Evolutionary conservation across 2,888 invertebrate genomes (phyloP).

Genomic region (Phanerotoma sp.): DNA sequence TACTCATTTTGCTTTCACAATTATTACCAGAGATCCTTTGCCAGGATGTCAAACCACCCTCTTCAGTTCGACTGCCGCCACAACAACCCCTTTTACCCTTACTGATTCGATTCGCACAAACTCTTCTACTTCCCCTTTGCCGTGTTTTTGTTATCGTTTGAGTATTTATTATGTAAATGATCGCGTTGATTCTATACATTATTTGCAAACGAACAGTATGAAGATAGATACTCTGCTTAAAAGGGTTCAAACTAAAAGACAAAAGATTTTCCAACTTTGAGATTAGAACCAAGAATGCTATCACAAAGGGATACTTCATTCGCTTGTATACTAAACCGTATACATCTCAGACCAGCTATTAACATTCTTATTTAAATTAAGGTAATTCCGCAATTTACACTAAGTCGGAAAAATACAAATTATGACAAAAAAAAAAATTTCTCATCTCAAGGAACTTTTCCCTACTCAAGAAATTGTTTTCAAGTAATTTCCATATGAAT

Average conservation of each 20-base stretch:
- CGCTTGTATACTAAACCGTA: too few species aligned
- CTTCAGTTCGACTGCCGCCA: slow-evolving; percentile 21
- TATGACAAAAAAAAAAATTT: too few species aligned
- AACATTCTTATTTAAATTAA: slow-evolving; percentile 34
- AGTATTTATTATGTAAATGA: slow-evolving; percentile 56
- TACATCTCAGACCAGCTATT: slow-evolving; percentile 21
- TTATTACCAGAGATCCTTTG: slow-evolving; percentile 30
- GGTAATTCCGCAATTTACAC: slow-evolving; percentile 10
- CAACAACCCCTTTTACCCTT: slow-evolving; percentile 21
- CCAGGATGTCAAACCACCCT: slow-evolving; percentile 19
- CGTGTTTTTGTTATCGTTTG: slow-evolving; percentile 53
- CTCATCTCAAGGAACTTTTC: too few species aligned
- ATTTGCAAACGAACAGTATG: slow-evolving; percentile 39
- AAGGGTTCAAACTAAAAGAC: slow-evolving; percentile 12
- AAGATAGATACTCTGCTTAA: slow-evolving; percentile 7
- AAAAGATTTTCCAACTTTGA: slow-evolving; percentile 46
- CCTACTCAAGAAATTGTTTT: too few species aligned
- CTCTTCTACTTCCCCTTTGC: slow-evolving; percentile 45
- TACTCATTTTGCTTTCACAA: slow-evolving; percentile 20
- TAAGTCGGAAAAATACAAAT: not conserved
- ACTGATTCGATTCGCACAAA: slow-evolving; percentile 29
- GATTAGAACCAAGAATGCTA: slow-evolving; percentile 39
- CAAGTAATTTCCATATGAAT: too few species aligned
- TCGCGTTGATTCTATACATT: slow-evolving; percentile 54
- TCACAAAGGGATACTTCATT: slow-evolving; percentile 14